Evolutionary conservation across 1,140 invertebrate species (phyloP).

Genomic region (Chironomus striatipennis): DNA sequence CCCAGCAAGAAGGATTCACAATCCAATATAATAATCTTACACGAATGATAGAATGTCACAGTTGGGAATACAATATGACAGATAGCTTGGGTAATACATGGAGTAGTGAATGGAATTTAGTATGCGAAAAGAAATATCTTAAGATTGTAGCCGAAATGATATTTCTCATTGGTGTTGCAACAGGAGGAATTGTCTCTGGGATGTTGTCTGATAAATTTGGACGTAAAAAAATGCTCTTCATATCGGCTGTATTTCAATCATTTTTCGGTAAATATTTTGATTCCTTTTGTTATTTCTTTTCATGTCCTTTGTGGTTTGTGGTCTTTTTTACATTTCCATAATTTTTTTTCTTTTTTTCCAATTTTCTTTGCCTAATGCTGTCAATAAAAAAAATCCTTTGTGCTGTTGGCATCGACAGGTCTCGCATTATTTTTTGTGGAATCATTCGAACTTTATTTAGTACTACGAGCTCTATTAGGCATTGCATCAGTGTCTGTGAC

Average conservation of each 20-base stretch:
- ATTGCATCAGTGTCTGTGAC: conserved; percentile 63
- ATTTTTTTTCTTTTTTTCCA: conserved; percentile 12
- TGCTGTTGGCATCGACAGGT: conserved; percentile 35
- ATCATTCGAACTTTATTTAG: conserved; percentile 54
- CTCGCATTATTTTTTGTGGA: conserved; percentile 51
- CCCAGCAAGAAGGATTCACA: conserved; percentile 30
- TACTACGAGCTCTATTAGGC: conserved; percentile 52
- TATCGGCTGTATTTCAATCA: conserved; percentile 58
- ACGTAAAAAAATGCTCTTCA: conserved; percentile 62
- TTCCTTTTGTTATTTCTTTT: not conserved
- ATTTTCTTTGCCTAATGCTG: too few relatives aligned
- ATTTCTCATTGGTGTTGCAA: conserved; percentile 56
- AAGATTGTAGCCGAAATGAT: conserved; percentile 58
- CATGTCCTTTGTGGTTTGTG: not conserved
- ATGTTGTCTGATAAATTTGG: conserved; percentile 67
- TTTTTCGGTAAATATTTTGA: conserved; percentile 43
- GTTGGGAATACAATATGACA: conserved; percentile 57
- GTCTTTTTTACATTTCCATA: not conserved
- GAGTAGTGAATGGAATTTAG: conserved; percentile 55
- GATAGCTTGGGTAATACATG: conserved; percentile 50
- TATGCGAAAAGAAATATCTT: conserved; percentile 53
- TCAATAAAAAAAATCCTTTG: too few relatives aligned
- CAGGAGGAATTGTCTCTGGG: conserved; percentile 59
- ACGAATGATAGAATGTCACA: conserved; percentile 43
- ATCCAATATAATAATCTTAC: conserved; percentile 24